Evolutionary conservation across 2,888 invertebrate genomes (phyloP).

Genomic region (Marronus borbonicus): DNA sequence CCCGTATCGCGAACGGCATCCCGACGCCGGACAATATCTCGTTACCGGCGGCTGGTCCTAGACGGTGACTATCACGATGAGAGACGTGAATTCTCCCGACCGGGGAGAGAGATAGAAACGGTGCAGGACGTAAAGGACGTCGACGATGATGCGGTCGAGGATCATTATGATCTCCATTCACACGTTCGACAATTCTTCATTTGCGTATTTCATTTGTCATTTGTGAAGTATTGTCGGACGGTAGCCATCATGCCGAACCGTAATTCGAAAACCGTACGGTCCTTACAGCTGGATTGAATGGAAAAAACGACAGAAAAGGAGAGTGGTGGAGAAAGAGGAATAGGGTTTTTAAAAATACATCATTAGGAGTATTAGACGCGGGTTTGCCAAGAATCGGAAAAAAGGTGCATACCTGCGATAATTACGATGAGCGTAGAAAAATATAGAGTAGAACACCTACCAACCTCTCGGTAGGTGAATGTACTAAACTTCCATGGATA

Average conservation of each 20-base stretch:
- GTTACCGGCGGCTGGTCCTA: constrained; percentile 60
- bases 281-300: constrained; percentile 14
- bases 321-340: constrained; percentile 44
- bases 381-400: constrained; percentile 33
- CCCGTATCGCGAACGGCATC: constrained; percentile 52
- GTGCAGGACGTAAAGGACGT: constrained; percentile 37
- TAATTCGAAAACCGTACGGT: constrained; percentile 57
- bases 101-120: constrained; percentile 13
- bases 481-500: background rate
- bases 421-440: constrained; percentile 4
- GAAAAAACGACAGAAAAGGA: background rate
- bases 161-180: constrained; percentile 71
- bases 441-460: background rate
- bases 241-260: constrained; percentile 53
- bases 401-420: constrained; percentile 6
- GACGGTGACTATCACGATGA: constrained; percentile 60
- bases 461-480: background rate
- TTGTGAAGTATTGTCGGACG: constrained; percentile 70
- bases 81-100: constrained; percentile 29
- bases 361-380: constrained; percentile 56
- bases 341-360: constrained; percentile 56
- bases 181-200: constrained; percentile 73
- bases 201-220: constrained; percentile 74
- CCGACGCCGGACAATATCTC: constrained; percentile 61
- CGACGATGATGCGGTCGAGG: constrained; percentile 62